Evolutionary conservation across 1,140 invertebrate genomes (phyloP).

Genomic region (Drosophila lacteicornis): DNA sequence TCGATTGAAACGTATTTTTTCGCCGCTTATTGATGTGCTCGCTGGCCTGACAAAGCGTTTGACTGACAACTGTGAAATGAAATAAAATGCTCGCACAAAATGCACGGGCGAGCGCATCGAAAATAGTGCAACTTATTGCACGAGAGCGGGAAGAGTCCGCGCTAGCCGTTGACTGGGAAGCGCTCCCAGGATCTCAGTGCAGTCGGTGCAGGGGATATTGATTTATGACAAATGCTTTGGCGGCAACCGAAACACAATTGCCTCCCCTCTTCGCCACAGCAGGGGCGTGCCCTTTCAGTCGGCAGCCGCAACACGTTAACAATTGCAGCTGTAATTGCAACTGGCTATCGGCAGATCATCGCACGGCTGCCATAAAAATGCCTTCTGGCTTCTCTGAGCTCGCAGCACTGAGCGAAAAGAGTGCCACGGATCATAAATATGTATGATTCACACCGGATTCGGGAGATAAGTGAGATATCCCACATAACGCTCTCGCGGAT

Average conservation of each 20-base stretch:
- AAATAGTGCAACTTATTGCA: constrained; percentile 59
- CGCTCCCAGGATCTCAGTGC: constrained; percentile 3
- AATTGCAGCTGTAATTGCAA: constrained; percentile 53
- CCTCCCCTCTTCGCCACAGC: not conserved
- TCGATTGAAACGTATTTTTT: constrained; percentile 61
- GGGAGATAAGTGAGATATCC: constrained; percentile 1
- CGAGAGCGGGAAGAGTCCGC: constrained; percentile 1
- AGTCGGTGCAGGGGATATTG: constrained; percentile 33
- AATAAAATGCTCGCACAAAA: constrained; percentile 49
- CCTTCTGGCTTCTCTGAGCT: not conserved
- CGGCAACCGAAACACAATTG: constrained; percentile 17
- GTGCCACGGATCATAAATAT: constrained; percentile 11
- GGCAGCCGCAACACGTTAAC: constrained; percentile 42
- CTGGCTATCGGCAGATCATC: constrained; percentile 40
- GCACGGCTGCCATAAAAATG: constrained; percentile 26
- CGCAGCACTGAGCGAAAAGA: constrained; percentile 25
- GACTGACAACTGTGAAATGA: constrained; percentile 68
- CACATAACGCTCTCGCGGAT: constrained; percentile 25
- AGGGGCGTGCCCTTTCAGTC: constrained; percentile 18
- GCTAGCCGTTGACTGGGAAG: constrained; percentile 7
- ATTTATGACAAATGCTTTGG: constrained; percentile 53
- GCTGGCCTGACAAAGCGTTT: constrained; percentile 68
- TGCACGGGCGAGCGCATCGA: constrained; percentile 54
- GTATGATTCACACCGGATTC: constrained; percentile 11
- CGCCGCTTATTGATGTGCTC: constrained; percentile 64